Base-by-base conservation (phyloP, 2,797 vertebrate genomes). In the Peromyscus melanophrys region DNA sequence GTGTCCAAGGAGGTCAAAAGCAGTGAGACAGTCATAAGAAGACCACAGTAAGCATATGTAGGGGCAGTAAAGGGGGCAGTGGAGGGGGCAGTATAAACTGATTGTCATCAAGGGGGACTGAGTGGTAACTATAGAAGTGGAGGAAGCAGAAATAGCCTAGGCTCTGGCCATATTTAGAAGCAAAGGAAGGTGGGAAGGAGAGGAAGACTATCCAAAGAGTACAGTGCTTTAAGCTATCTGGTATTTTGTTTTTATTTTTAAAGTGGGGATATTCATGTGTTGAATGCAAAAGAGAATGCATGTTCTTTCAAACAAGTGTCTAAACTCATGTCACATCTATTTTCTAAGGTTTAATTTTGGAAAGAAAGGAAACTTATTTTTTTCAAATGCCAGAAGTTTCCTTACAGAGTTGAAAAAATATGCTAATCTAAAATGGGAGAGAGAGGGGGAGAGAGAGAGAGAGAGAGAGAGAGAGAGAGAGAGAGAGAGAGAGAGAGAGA, bases 261-360 rank as follows among this genome's bases (percentile, higher is more conserved):
- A 83, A 69, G 65, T 75, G 23, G 10, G 73, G 65, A 71, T 63
- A 76, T 95, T 94, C 94, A 80, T 81, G 59, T 89, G 43, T 27
- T 14, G 27, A 95, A 92, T 46, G 37, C 83, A 49, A 95, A 96
- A 96, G 37, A 91, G 52, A 95, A 71, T 34, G 0, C 37, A 69
- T 81, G 31, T 95, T 94, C 61, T 81, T 95, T 82, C 81, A 86
- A 92, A 83, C 55, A 87, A 87, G 71, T 65, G 85, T 90, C 73
- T 95, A 80, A 96, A 86, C 43, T 84, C 55, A 16, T 1, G 94
- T 76, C 78, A 83, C 12, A 89, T 82, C 16, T 25, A 90, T 75
- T 97, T 94, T 90, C 81, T 57, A 40, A 97, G 85, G 59, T 27
- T 85, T 34, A 71, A 86, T 97, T 92, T 77, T 86, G 31, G 27